phyloP scores from a whole-genome alignment of 2,888 invertebrate species.

The Cryptocephalus primarius region DNA sequence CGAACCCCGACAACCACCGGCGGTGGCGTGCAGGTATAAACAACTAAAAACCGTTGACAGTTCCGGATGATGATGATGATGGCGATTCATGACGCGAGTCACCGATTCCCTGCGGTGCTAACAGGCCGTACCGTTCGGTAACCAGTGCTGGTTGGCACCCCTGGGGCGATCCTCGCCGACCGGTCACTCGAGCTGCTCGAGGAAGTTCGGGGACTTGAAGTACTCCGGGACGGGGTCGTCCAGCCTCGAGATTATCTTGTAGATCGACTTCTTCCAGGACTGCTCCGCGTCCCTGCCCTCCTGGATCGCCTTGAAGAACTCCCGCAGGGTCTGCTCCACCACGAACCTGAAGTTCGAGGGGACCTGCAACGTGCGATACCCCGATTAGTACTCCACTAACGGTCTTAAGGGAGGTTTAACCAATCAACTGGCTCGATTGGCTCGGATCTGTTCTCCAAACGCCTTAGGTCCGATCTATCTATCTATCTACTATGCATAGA shows the following conservation, averaged over 20 bases:
- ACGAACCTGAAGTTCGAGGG: slow-evolving; percentile 95
- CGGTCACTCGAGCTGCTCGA: slow-evolving; percentile 90
- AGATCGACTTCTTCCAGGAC: slow-evolving; percentile 99
- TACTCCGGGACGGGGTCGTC: slow-evolving; percentile 99
- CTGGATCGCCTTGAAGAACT: slow-evolving; percentile 98
- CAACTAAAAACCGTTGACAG: slow-evolving; percentile 33
- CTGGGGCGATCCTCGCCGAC: slow-evolving; percentile 25
- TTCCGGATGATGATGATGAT: slow-evolving; percentile 13
- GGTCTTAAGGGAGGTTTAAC: too few relatives aligned
- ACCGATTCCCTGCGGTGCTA: slow-evolving; percentile 34
- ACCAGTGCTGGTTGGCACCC: slow-evolving; percentile 23
- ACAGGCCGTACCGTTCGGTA: slow-evolving; percentile 20
- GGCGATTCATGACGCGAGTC: slow-evolving; percentile 19
- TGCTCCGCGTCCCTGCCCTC: slow-evolving; percentile 95
- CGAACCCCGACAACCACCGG: slow-evolving; percentile 27
- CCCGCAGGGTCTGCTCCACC: slow-evolving; percentile 93
- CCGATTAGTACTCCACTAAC: too few relatives aligned
- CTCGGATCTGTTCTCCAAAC: too few relatives aligned
- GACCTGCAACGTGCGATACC: slow-evolving; percentile 54
- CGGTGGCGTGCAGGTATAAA: slow-evolving; percentile 12
- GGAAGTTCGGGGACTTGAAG: slow-evolving; percentile 99
- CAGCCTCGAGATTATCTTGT: slow-evolving; percentile 98
- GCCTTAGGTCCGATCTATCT: too few relatives aligned
- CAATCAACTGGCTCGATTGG: too few relatives aligned
- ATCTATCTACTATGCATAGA: too few relatives aligned